Evolutionary conservation across 2,888 invertebrate species (phyloP).

Genomic region (Idaea straminata): DNA sequence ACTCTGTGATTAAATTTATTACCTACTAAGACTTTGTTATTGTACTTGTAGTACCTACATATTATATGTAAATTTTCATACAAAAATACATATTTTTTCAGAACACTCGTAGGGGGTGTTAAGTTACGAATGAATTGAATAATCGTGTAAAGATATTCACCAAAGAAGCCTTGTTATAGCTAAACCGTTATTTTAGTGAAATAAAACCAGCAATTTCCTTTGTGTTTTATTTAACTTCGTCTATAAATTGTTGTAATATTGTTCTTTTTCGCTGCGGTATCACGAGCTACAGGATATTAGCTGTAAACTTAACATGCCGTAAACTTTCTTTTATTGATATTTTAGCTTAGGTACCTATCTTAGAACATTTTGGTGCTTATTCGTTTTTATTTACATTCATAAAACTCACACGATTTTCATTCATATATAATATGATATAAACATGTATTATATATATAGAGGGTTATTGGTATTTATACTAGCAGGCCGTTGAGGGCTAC

Average conservation of each 20-base stretch:
- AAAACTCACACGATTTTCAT: no score
- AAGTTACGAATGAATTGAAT: constrained; percentile 44
- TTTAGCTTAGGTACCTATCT: neutral
- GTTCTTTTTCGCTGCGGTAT: constrained; percentile 14
- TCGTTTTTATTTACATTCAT: neutral
- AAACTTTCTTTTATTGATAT: neutral
- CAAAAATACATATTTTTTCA: neutral
- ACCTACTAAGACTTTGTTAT: no score
- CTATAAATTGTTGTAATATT: constrained; percentile 41
- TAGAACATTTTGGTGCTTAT: neutral
- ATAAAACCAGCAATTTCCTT: constrained; percentile 51
- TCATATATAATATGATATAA: no score
- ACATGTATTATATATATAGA: no score
- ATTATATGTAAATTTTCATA: neutral
- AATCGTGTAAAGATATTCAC: constrained; percentile 49
- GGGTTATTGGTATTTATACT: no score
- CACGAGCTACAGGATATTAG: neutral
- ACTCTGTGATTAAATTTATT: no score
- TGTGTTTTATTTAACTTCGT: constrained; percentile 43
- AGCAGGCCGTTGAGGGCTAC: no score
- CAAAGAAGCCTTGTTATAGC: constrained; percentile 38
- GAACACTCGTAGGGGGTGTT: constrained; percentile 18
- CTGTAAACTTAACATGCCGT: neutral
- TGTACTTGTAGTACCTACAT: no score
- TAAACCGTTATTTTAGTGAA: constrained; percentile 51